Evolutionary conservation across 1,140 invertebrate species (phyloP).

Genomic region (Xylocopa sonorina): DNA sequence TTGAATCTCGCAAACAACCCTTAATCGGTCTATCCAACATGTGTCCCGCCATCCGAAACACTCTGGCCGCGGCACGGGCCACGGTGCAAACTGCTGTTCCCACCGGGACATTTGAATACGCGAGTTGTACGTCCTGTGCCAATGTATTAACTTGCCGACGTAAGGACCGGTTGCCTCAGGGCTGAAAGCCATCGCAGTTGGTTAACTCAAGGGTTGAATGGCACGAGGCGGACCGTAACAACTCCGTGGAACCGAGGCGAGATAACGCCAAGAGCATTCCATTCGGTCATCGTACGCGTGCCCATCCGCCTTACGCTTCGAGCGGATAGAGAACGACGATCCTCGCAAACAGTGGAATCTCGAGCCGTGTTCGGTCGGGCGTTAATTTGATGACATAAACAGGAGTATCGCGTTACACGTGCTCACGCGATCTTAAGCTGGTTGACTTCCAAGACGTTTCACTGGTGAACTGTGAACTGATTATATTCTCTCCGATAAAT

Average conservation of each 20-base stretch:
- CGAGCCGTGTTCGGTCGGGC: neutral
- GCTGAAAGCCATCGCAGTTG: constrained; percentile 25
- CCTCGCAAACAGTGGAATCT: neutral
- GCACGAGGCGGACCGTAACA: constrained; percentile 28
- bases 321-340: neutral
- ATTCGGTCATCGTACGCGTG: constrained; percentile 36
- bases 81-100: neutral
- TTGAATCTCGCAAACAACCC: neutral
- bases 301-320: constrained; percentile 4
- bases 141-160: constrained; percentile 47
- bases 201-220: constrained; percentile 40
- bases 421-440: neutral
- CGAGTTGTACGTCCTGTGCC: constrained; percentile 28
- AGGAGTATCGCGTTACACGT: too few species aligned
- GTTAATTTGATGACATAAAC: constrained; percentile 11
- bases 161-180: constrained; percentile 32
- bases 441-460: too few species aligned
- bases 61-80: neutral
- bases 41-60: constrained; percentile 14
- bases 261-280: constrained; percentile 35
- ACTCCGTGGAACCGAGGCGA: constrained; percentile 15
- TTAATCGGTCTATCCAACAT: neutral
- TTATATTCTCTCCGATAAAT: too few species aligned
- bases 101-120: neutral
- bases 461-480: too few species aligned